Evolutionary conservation across 2,888 invertebrate genomes (phyloP), one percentile per base, ranked within the genome.

Genomic region (Cylloceria caligata): DNA sequence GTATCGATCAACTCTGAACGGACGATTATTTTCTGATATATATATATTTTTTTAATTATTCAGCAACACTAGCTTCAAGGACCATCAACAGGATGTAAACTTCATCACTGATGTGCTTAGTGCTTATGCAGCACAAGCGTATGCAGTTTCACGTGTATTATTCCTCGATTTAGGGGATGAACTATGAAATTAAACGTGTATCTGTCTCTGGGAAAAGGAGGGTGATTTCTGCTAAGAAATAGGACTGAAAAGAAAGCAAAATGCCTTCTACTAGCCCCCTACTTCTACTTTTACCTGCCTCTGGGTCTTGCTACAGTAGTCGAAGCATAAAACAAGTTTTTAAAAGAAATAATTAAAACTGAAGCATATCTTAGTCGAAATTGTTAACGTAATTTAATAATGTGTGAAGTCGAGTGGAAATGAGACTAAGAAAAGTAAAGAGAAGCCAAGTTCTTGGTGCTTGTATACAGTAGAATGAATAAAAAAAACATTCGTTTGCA

Each of bases 91-190:
- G n/a, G 42, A 11, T 42, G n/a, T n/a, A 55, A 16, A 36, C 49
- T 67, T 55, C 57, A 73, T 42, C 13, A n/a, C 42, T 42, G 42
- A 42, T 42, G 42, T 13, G 13, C 42, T 42, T 42, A 42, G n/a
- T 13, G 42, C n/a, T 42, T 11, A 42, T 42, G 42, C 42, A 42
- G 3, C 42, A n/a, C 13, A 3, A 13, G 42, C 13, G 42, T 13
- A 42, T n/a, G n/a, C n/a, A 3, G 11, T 42, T 42, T 42, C 42
- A n/a, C 21, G 79, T 57, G 47, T 34, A 67, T 79, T 42, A 42
- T 42, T 42, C 42, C n/a, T 42, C 13, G 42, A 42, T 42, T 42
- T 42, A 42, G 42, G 11, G 42, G 42, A 42, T 42, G n/a, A 9
- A 42, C 42, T n/a, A 3, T n/a, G 42, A 42, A 42, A 42, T 2